Percentiles rank a stretch among this genome's conserved stretches.
Conservation (phyloP, 92 coral and sea anemone species). For the Palythoa grandiflora region DNA sequence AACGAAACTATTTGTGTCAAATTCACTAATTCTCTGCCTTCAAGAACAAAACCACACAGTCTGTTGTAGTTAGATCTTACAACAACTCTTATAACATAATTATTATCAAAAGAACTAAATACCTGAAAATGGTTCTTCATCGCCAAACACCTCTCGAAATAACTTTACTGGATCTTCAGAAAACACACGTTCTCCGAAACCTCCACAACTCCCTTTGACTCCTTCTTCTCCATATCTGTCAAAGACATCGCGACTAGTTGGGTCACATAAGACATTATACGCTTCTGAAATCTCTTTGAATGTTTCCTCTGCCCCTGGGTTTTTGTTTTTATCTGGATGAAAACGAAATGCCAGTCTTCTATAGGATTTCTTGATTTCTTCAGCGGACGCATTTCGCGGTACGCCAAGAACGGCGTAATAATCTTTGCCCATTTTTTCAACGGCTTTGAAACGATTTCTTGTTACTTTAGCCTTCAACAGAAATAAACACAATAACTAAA, state of each 20-base stretch:
- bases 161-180: conserved; percentile 86
- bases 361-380: conserved; percentile 95
- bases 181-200: conserved; percentile 65
- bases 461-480: conserved; percentile 1
- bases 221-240: conserved; percentile 98
- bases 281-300: conserved; percentile 97
- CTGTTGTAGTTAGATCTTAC: background rate
- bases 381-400: conserved; percentile 89
- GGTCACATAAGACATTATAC: conserved; percentile 89
- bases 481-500: background rate
- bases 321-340: conserved; percentile 98
- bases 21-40: background rate
- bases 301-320: conserved; percentile 85
- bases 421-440: conserved; percentile 85
- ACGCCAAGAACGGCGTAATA: conserved; percentile 95
- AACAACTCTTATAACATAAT: background rate
- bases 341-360: conserved; percentile 90
- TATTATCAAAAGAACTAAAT: background rate
- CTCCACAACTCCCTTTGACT: conserved; percentile 63
- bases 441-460: conserved; percentile 11
- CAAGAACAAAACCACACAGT: background rate
- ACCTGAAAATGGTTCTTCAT: conserved; percentile 84
- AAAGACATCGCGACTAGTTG: conserved; percentile 80
- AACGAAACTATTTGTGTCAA: background rate
- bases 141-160: conserved; percentile 91